Conservation (phyloP, 2,888 invertebrate genomes). For the Apeira syringaria region DNA sequence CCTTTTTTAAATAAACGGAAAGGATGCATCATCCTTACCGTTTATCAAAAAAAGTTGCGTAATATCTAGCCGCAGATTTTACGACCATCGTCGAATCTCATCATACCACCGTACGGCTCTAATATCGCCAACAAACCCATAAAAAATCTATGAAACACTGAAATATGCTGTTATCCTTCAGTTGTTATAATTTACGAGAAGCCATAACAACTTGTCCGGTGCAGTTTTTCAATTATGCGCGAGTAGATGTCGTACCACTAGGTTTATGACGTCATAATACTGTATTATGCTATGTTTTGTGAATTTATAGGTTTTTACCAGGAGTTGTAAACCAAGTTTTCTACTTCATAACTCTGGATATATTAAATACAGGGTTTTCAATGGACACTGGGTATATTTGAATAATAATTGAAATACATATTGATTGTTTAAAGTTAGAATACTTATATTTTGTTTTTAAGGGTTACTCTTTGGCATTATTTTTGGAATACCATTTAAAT, state of each 20-base stretch:
- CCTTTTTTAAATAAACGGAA: no score
- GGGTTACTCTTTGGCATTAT: no score
- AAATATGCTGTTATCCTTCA: slow-evolving; percentile 25
- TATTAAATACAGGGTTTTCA: no score
- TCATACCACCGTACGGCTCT: slow-evolving; percentile 11
- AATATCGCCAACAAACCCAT: slow-evolving; percentile 17
- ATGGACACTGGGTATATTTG: no score
- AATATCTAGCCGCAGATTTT: slow-evolving; percentile 16
- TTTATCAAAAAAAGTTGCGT: slow-evolving; percentile 4
- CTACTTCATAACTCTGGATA: no score
- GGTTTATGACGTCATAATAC: slow-evolving; percentile 16
- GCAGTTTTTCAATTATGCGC: slow-evolving; percentile 23
- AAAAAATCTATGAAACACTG: slow-evolving; percentile 20
- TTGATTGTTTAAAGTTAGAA: no score
- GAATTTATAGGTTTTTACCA: background rate
- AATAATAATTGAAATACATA: no score
- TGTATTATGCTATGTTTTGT: slow-evolving; percentile 3
- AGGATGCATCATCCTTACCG: no score
- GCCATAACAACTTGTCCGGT: slow-evolving; percentile 20
- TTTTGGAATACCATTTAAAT: no score
- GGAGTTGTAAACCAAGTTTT: background rate
- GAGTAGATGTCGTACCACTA: slow-evolving; percentile 6
- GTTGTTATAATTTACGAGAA: slow-evolving; percentile 25
- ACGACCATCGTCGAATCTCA: slow-evolving; percentile 19
- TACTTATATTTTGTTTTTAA: no score